Evolutionary conservation across 1,140 invertebrate genomes (phyloP).

Genomic region (Caenorhabditis remanei): DNA sequence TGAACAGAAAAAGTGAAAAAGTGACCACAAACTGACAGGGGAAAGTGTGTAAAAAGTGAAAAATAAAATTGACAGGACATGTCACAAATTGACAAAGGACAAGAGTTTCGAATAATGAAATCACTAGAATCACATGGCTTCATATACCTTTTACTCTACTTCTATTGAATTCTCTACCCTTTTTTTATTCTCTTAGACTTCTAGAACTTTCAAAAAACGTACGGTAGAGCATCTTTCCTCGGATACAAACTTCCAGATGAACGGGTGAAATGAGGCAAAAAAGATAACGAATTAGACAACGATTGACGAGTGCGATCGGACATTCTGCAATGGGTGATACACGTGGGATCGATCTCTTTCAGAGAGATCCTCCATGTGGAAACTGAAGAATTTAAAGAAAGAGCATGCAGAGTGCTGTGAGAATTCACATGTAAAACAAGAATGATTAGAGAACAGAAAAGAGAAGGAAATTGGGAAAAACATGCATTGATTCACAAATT

Average conservation of each 20-base stretch:
- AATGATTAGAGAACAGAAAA: slow-evolving; percentile 1
- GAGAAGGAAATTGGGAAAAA: background rate
- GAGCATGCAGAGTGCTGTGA: slow-evolving; percentile 1
- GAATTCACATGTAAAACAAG: background rate
- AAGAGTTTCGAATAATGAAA: background rate
- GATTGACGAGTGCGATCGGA: slow-evolving; percentile 60
- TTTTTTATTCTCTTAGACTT: background rate
- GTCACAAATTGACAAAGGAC: slow-evolving; percentile 7
- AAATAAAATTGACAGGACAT: slow-evolving; percentile 23
- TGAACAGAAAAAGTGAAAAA: slow-evolving; percentile 33
- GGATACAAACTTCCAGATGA: slow-evolving; percentile 61
- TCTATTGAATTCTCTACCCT: background rate
- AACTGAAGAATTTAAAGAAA: background rate
- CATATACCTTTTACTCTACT: background rate
- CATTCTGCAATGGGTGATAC: slow-evolving; percentile 53
- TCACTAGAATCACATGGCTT: background rate
- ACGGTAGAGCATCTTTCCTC: slow-evolving; percentile 65
- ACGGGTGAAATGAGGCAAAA: slow-evolving; percentile 64
- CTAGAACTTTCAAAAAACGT: slow-evolving; percentile 16
- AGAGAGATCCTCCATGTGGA: background rate
- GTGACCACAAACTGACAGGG: slow-evolving; percentile 2
- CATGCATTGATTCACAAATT: no score
- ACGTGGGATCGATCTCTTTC: background rate
- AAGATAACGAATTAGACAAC: slow-evolving; percentile 60
- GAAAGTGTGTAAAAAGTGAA: slow-evolving; percentile 15